Base-by-base conservation (phyloP, 2,113 vertebrate genomes). In the Cyanoderma ruficeps region DNA sequence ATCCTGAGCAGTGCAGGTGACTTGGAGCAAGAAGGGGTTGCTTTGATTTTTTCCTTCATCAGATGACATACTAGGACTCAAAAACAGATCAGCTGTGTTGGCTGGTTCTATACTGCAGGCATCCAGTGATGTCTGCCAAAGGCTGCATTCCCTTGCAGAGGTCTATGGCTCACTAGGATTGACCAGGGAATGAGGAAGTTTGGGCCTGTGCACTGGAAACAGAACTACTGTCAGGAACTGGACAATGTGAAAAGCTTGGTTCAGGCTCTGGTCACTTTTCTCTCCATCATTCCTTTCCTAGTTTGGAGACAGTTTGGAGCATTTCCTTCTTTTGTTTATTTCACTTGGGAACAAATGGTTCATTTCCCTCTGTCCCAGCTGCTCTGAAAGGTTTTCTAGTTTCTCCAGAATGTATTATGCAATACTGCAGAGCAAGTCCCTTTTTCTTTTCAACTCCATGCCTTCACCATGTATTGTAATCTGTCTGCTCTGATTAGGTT, bases 401-500 rank as follows among this genome's bases (percentile, higher is more conserved):
- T 97, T 92, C 86, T 95, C 91, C 91, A 96, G 93, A 97, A 94
- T 71, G 74, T 53, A 37, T 94, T 92, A 93, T 56, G 78, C 69
- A 95, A 93, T 77, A 61, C 49, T 78, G 61, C 90, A 91, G 60
- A 93, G 59, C 72, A 77, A 92, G 35, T 90, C 10, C 57, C 94
- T 94, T 93, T 93, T 86, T 65, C 68, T 83, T 93, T 95, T 94
- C 57, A 30, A 39, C 49, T 85, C 52, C 15, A 20, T 87, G 84
- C 46, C 80, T 95, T 96, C 86, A 90, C 55, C 81, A 86, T 87
- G 89, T 95, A 95, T 92, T 93, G 89, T 97, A 95, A 94, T 96
- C 90, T 96, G 94, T 93, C 92, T 96, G 61, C 86, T 89, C 71
- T 87, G 90, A 97, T 97, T 96, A 96, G 90, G 72, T 96, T 96